A percentile compares a stretch with the other conserved stretches of the same genome.
Evolutionary conservation across 2,113 vertebrate species (phyloP).

Genomic region (Callopanchax toddi): DNA sequence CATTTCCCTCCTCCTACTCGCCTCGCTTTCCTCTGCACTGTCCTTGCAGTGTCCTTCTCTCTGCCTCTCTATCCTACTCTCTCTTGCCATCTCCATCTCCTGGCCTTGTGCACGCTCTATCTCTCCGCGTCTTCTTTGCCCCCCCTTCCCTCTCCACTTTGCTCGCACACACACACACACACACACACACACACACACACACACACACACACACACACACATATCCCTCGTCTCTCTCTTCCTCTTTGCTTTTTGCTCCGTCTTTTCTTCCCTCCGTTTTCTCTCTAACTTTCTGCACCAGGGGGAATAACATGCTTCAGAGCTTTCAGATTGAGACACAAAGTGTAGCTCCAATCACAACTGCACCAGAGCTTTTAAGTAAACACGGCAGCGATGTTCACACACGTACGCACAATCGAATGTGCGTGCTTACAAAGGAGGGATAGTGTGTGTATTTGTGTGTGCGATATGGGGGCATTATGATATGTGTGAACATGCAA

Average conservation of each 20-base stretch:
- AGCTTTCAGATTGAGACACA: constrained; percentile 62
- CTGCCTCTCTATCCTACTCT: constrained; percentile 55
- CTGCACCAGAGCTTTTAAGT: constrained; percentile 62
- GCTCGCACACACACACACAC: no score
- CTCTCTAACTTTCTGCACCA: constrained; percentile 63
- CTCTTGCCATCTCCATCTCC: constrained; percentile 66
- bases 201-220: background rate
- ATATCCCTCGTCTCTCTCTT: background rate
- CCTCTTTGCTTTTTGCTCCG: constrained; percentile 13
- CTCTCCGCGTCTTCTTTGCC: constrained; percentile 41
- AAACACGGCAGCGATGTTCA: constrained; percentile 43
- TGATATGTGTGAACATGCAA: background rate
- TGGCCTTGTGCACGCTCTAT: constrained; percentile 52
- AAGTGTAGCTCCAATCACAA: constrained; percentile 58
- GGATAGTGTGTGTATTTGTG: background rate
- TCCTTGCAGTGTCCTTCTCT: constrained; percentile 77
- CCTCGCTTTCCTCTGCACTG: constrained; percentile 73
- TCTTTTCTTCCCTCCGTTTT: constrained; percentile 7
- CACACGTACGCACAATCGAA: constrained; percentile 9
- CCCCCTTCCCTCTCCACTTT: background rate
- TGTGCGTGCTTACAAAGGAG: background rate
- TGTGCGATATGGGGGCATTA: background rate
- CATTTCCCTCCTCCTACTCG: constrained; percentile 64
- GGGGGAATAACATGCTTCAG: constrained; percentile 68
- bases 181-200: no score